Evolutionary conservation across 1,140 invertebrate species (phyloP), one percentile per base, ranked within the genome.

Genomic region (Leptoteleia sp.): DNA sequence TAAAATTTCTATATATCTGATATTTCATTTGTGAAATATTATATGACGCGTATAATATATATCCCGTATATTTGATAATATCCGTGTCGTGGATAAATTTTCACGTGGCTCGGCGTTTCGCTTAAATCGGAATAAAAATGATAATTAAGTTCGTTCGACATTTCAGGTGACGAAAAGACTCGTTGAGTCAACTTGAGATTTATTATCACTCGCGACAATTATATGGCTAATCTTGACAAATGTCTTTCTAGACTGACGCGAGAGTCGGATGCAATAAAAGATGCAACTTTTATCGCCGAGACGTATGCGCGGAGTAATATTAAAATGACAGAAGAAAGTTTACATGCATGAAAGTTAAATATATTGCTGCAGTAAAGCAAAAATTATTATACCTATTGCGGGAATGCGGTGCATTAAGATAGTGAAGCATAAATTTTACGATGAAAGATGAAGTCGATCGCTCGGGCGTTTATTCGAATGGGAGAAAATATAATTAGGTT

Each of bases 271-370:
- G 55, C 48, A 55, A 64, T 73, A 64, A 73, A 73, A 73, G 47
- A 73, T 73, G 57, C 68, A 64, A 73, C 57, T 62, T 73, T 73
- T 73, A 73, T 73, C 59, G 12, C 57, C 48, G 7, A 6, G 2
- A 54, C 38, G 52, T 57, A 73, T 50, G 50, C 15, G 31, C 11
- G n/a, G 37, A 52, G 61, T 37, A 61, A 59, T 75, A 67, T 59
- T 59, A 33, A 75, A 59, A 61, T 67, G 61, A 59, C 61, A 59
- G 61, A 59, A 65, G 59, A 75, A 75, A 75, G 70, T 73, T 73
- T 73, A 73, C 59, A 64, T 31, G 59, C 59, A 64, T 57, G 70
- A 57, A 65, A 73, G 70, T 71, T 64, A 43, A 64, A 73, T 50
- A 57, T 73, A 65, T 59, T 48, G 52, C 40, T 0, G 70, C 33